These are phyloP conservation scores for Teleiodes luculella DNA, from an alignment of 2,888 invertebrate genomes.

Conservation along the genomic window DNA sequence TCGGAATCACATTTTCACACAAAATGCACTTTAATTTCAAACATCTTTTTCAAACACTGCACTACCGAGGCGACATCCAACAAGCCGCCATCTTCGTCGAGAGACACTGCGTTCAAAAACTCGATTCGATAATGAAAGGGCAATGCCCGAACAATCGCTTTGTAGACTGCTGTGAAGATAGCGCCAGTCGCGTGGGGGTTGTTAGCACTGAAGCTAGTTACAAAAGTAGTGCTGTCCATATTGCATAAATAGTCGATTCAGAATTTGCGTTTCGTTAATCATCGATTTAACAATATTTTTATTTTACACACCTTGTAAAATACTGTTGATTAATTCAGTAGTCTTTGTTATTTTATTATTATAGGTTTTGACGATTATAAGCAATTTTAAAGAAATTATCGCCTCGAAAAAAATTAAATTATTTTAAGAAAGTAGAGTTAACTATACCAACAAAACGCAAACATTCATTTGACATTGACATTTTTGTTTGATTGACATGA, in stretches of 20 bases:
- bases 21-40: conserved; percentile 53
- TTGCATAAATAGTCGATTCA: neutral
- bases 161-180: conserved; percentile 11
- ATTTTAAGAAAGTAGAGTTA: neutral
- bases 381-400: too few species aligned
- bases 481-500: too few species aligned
- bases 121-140: conserved; percentile 68
- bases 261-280: conserved; percentile 2
- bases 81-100: conserved; percentile 65
- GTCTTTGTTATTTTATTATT: too few species aligned
- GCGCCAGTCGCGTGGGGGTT: conserved; percentile 16
- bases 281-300: neutral
- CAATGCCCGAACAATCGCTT: conserved; percentile 57
- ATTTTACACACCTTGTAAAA: too few species aligned
- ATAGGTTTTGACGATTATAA: too few species aligned
- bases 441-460: too few species aligned
- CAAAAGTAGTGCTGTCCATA: conserved; percentile 27
- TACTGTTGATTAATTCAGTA: too few species aligned
- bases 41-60: conserved; percentile 39
- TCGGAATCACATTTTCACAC: conserved; percentile 73
- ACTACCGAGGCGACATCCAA: conserved; percentile 34
- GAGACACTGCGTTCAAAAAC: conserved; percentile 56
- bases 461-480: too few species aligned
- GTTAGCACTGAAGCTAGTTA: conserved; percentile 37
- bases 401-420: too few species aligned